Base-by-base conservation (phyloP, 2,888 invertebrate species). In the Drymonia ruficornis region DNA sequence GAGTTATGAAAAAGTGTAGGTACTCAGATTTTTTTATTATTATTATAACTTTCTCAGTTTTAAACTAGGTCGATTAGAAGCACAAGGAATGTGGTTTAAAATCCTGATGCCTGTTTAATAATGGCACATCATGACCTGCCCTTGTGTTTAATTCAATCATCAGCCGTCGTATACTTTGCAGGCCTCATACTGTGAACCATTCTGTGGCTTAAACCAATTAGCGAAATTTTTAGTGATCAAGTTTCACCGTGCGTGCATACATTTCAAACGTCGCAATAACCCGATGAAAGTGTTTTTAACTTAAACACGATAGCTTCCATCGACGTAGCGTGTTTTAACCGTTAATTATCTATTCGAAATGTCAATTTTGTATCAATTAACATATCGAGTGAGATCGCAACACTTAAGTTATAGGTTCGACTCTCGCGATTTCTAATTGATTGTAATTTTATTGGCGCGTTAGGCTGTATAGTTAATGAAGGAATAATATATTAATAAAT, bases 341-440 rank as follows among this genome's bases (percentile, higher is more conserved):
- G 28, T 43, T 43, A 11, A 43, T 43, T 43, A 43, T 28, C 12
- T 45, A 28, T 45, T 45, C 45, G 23, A 45, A 9, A 28, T 45
- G 45, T 45, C 45, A 45, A 45, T 45, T 45, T 45, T 9, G 28
- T 28, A 45, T 28, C 28, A 8, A 45, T 45, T 45, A 28, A 15
- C 45, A 28, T 45, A 45, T 45, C n/a, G 15, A 45, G 45, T 28
- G 45, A 45, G 45, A 45, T 45, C 28, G 45, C 13, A 45, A 45
- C 45, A 28, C 44, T 9, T 12, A 43, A 44, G n/a, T 28, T 15
- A 23, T 7, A 23, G n/a, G 40, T 40, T 36, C 16, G 16, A 40
- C 16, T 38, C 15, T 40, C 40, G 40, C 40, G 40, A 40, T 43
- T 43, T 43, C 43, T 43, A 43, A 19, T 43, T 19, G 19, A 40